Evolutionary conservation across 2,113 vertebrate species (phyloP).

Genomic region (Hyaena hyaena): DNA sequence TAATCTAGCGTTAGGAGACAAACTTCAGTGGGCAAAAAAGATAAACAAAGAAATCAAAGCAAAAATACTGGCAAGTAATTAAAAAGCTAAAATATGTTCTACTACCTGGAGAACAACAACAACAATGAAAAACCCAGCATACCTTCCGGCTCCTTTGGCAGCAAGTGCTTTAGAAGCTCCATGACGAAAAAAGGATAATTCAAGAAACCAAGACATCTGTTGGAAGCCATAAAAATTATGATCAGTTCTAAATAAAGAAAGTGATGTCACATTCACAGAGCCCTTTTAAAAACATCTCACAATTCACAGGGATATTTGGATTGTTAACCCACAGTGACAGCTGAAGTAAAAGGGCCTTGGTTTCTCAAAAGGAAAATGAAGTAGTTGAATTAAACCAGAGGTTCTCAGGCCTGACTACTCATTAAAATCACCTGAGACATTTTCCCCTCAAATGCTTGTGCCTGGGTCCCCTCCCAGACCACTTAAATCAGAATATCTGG

Average conservation of each 20-base stretch:
- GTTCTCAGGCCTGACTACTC: neutral
- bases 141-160: constrained; percentile 72
- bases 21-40: constrained; percentile 47
- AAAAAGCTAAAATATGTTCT: constrained; percentile 69
- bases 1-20: constrained; percentile 9
- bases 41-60: constrained; percentile 57
- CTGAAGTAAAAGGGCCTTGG: neutral
- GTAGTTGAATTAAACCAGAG: neutral
- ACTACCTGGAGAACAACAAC: constrained; percentile 65
- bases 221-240: constrained; percentile 78
- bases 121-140: constrained; percentile 31
- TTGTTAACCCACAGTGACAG: constrained; percentile 59
- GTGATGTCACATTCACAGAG: constrained; percentile 77
- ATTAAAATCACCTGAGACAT: constrained; percentile 15
- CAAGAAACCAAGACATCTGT: constrained; percentile 81
- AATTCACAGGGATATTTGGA: constrained; percentile 60
- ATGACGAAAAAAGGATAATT: constrained; percentile 79
- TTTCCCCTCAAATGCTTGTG: neutral
- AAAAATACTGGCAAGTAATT: constrained; percentile 61
- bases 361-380: constrained; percentile 50
- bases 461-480: neutral
- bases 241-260: constrained; percentile 78
- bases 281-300: constrained; percentile 71
- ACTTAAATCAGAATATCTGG: constrained; percentile 50
- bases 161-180: constrained; percentile 51